Conservation (phyloP, 2,797 vertebrate species). For the Platyrinchus mystaceus region DNA sequence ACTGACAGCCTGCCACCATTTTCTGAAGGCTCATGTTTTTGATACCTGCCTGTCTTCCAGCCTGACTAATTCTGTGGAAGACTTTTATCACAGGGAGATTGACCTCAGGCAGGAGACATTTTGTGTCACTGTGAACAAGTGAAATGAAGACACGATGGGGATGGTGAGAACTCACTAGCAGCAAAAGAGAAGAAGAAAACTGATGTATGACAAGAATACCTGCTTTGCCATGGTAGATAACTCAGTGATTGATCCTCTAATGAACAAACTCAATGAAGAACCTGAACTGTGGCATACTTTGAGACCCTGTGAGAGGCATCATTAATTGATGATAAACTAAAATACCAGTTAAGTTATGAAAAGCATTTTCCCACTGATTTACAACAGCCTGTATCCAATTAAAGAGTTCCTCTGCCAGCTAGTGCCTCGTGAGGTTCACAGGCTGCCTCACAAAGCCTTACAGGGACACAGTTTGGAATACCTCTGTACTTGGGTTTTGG, state of each 20-base stretch:
- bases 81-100: conserved; percentile 50
- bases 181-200: conserved; percentile 23
- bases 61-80: conserved; percentile 23
- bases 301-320: not conserved
- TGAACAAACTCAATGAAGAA: conserved; percentile 10
- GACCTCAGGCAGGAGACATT: conserved; percentile 51
- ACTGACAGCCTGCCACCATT: conserved; percentile 45
- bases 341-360: not conserved
- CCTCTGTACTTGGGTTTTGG: not conserved
- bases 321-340: conserved; percentile 35
- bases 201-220: not conserved
- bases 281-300: not conserved
- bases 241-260: not conserved
- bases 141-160: not conserved
- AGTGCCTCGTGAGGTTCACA: not conserved
- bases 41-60: conserved; percentile 46
- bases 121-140: conserved; percentile 29
- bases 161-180: not conserved
- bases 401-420: not conserved
- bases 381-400: not conserved
- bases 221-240: not conserved
- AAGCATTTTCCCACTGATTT: conserved; percentile 17
- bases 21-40: not conserved
- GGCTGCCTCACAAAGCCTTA: not conserved
- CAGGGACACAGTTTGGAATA: not conserved